Evolutionary conservation across 2,888 invertebrate species (phyloP), one percentile per base, ranked within the genome.

Genomic region (Noctua fimbriata): DNA sequence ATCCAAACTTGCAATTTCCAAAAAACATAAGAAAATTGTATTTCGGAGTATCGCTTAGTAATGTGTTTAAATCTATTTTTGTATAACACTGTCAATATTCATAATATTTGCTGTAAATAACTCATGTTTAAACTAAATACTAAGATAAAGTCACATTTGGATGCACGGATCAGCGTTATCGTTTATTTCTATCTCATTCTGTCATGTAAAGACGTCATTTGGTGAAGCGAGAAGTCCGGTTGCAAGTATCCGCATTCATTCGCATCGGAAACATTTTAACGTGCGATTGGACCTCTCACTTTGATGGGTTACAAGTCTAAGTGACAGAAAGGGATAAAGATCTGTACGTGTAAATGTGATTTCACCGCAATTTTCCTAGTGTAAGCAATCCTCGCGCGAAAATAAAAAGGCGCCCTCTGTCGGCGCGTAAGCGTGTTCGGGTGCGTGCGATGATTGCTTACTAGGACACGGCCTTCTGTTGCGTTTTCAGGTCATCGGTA

Each of bases 51-150:
- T 18, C 44, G 44, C 75, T n/a, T 74, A 12, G 5, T 32, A 58
- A 44, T 24, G 28, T 55, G 14, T 18, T 74, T 21, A 16, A 75
- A 24, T 49, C 1, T 21, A n/a, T 10, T 32, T 73, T 6, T 49
- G 2, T 18, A 55, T 28, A 28, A 32, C 16, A 28, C 21, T 41
- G 28, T 41, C 52, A 24, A 67, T 32, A 16, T 24, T 6, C 5
- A 16, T 55, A 41, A 41, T 32, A 32, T 32, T 32, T 7, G 7
- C 18, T 52, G 9, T 81, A 83, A 67, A 79, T 73, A 78, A n/a
- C 36, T n/a, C n/a, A 10, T 73, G 16, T 69, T 36, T 36, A 24
- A 24, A n/a, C 9, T 21, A 21, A n/a, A n/a, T 32, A 18, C 32
- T 70, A 65, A 4, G 10, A 1, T 36, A 12, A 32, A 32, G 36